phyloP scores from a whole-genome alignment of 2,888 invertebrate genomes.

The Notodonta ziczac region DNA sequence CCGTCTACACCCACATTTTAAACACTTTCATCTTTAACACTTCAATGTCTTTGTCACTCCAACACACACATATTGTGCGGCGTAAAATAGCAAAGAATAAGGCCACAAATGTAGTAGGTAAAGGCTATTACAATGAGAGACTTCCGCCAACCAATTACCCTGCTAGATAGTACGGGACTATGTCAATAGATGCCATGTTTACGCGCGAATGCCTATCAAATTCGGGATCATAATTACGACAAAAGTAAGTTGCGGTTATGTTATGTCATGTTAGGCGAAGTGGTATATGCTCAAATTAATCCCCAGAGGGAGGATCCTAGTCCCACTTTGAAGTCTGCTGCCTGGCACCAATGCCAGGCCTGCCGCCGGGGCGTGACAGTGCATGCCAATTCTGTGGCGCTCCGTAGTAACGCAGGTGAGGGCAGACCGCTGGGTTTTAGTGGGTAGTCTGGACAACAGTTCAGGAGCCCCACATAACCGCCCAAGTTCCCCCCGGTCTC shows the following conservation, averaged over 20 bases:
- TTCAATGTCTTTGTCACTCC: background rate
- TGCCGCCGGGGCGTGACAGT: no score
- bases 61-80: background rate
- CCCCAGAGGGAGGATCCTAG: no score
- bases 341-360: no score
- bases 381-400: no score
- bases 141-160: conserved; percentile 16
- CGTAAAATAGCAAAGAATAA: conserved; percentile 3
- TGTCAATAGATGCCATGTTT: conserved; percentile 29
- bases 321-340: no score
- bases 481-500: no score
- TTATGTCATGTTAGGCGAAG: conserved; percentile 11
- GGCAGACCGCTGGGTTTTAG: no score
- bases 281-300: no score
- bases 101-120: conserved; percentile 6
- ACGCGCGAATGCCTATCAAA: conserved; percentile 28
- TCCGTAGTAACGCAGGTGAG: no score
- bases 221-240: conserved; percentile 31
- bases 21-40: background rate
- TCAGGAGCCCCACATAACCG: no score
- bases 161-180: conserved; percentile 28
- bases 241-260: conserved; percentile 20
- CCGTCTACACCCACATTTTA: no score
- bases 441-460: no score
- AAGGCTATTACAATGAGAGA: conserved; percentile 18